Percentiles rank a stretch among this genome's conserved stretches.
Conservation (phyloP, 2,797 vertebrate genomes). For the Squalus acanthias region DNA sequence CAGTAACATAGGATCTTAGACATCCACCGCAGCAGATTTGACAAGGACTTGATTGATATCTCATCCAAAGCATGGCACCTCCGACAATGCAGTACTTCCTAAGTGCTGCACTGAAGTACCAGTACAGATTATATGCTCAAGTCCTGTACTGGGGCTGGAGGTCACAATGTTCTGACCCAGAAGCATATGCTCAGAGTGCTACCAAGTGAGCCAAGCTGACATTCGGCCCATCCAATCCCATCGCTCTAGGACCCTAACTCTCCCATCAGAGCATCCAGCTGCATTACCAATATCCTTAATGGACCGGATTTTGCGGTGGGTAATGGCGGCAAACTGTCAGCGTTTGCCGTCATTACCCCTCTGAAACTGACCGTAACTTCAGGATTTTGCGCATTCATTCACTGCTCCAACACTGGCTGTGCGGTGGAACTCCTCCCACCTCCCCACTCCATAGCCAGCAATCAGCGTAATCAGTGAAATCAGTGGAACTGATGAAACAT, state of each 20-base stretch:
- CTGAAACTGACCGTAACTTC: no score
- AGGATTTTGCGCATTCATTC: no score
- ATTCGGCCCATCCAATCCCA: background rate
- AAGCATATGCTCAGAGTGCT: background rate
- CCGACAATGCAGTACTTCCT: background rate
- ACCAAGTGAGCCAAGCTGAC: background rate
- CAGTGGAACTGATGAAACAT: no score
- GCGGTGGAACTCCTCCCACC: no score
- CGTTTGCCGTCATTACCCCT: no score
- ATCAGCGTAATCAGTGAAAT: no score
- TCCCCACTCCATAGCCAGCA: no score
- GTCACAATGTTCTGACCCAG: background rate
- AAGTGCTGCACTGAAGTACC: background rate
- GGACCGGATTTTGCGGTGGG: no score
- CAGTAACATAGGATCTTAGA: background rate
- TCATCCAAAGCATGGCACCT: background rate
- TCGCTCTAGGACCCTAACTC: background rate
- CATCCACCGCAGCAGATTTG: background rate
- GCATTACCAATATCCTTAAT: background rate
- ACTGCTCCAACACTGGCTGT: no score
- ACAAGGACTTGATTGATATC: background rate
- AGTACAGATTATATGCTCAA: background rate
- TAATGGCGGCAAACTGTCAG: no score
- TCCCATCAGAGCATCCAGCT: background rate
- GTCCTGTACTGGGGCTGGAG: background rate